Evolutionary conservation across 1,140 invertebrate species (phyloP), one percentile per base, ranked within the genome.

Genomic region (Elymnias hypermnestra): DNA sequence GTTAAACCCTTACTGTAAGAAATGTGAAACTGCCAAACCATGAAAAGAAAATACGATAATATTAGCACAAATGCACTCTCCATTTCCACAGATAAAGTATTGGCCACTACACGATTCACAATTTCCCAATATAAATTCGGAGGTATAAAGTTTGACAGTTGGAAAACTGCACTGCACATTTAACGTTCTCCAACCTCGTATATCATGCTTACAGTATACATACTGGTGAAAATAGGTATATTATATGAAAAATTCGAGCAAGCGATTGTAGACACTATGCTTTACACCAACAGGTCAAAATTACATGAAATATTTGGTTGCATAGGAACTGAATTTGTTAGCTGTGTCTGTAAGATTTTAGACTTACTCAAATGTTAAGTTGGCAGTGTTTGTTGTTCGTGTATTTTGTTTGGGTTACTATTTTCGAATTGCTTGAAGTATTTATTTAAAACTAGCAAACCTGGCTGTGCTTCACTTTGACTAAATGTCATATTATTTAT

Each of bases 101-200:
- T 40, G 38, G 25, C 22, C 33, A 40, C 33, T 38, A 43, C 38
- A 48, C 22, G 36, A 44, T 45, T 49, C 19, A 53, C 15, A 53
- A 33, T 55, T 50, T 50, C 45, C 29, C 53, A 50, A 45, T 40
- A 55, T 55, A 49, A 55, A 55, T 55, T 55, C 37, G 25, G 47
- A 44, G 46, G 53, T 55, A 55, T 55, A 55, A 55, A 50, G 46
- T 50, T 50, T 50, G 53, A 55, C 53, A 50, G 53, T 55, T 36
- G 37, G 40, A 45, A 49, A 55, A 55, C 53, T 55, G 36, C 41
- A 50, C 25, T 40, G 41, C 42, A 45, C 21, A 52, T 36, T 40
- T 52, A 44, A 52, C 49, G 37, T 41, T 39, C 53, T 44, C 36
- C 28, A 8, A 29, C 31, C 39, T 35, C 46, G 33, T 54, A 49